Evolutionary conservation across 2,888 invertebrate species (phyloP).

Genomic region (Andrena minutula): DNA sequence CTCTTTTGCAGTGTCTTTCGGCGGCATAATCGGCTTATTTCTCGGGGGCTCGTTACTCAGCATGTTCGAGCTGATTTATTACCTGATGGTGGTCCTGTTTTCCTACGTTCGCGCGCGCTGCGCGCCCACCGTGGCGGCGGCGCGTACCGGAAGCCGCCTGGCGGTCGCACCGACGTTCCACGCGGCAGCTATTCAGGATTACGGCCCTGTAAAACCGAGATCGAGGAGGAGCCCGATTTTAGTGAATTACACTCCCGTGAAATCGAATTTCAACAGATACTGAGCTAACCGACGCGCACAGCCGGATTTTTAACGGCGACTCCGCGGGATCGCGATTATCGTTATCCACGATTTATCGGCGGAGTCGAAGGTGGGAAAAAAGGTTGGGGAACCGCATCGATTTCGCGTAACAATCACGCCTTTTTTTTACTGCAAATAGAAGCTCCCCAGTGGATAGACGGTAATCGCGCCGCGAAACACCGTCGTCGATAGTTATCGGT

Average conservation of each 20-base stretch:
- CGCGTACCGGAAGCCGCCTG: not conserved
- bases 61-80: constrained; percentile 84
- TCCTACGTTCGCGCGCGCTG: constrained; percentile 23
- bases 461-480: constrained; percentile 38
- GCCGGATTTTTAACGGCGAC: constrained; percentile 38
- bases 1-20: constrained; percentile 83
- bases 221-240: constrained; percentile 60
- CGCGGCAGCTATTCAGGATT: constrained; percentile 56
- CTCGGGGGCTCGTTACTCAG: constrained; percentile 85
- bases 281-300: constrained; percentile 14
- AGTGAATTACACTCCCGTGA: constrained; percentile 50
- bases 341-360: constrained; percentile 35
- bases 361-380: not conserved
- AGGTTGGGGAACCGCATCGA: constrained; percentile 13
- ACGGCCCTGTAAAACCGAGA: constrained; percentile 57
- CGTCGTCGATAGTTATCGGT: constrained; percentile 5
- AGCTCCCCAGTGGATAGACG: not conserved
- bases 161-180: constrained; percentile 15
- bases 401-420: constrained; percentile 21
- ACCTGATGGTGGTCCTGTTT: constrained; percentile 42
- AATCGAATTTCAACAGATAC: constrained; percentile 62
- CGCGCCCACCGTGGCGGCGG: not conserved
- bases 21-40: constrained; percentile 85
- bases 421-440: constrained; percentile 30
- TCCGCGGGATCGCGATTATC: constrained; percentile 32